Conservation (phyloP, 2,888 invertebrate genomes). For the Tinea semifulvella region DNA sequence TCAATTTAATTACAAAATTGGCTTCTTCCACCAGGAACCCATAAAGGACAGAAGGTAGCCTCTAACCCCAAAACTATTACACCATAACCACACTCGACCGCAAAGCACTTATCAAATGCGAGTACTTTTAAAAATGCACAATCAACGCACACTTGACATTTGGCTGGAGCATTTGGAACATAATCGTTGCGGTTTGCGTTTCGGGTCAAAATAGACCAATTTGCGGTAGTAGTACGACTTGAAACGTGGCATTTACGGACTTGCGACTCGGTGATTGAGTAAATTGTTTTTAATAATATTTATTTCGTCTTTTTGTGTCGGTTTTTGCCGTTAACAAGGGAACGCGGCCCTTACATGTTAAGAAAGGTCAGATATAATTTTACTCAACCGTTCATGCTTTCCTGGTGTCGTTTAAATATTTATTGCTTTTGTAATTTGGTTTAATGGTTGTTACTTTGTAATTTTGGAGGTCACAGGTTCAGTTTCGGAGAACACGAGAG, state of each 20-base stretch:
- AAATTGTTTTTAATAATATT: constrained; percentile 46
- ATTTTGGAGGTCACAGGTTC: not conserved
- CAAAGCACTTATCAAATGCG: not conserved
- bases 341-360: not conserved
- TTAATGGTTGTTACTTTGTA: not conserved
- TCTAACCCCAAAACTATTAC: constrained; percentile 5
- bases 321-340: constrained; percentile 10
- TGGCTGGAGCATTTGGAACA: constrained; percentile 24
- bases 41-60: not conserved
- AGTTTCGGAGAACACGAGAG: too few relatives aligned
- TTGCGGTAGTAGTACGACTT: constrained; percentile 34
- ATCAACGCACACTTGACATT: constrained; percentile 33
- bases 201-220: constrained; percentile 32
- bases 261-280: constrained; percentile 35
- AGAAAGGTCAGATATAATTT: constrained; percentile 9
- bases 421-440: constrained; percentile 3
- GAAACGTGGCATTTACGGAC: constrained; percentile 44
- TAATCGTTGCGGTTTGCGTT: constrained; percentile 15
- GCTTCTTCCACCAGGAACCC: not conserved
- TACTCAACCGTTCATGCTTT: not conserved
- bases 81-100: not conserved
- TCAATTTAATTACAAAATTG: constrained; percentile 2
- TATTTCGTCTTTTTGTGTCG: not conserved
- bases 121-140: constrained; percentile 6
- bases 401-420: not conserved